Evolutionary conservation across 2,113 vertebrate genomes (phyloP), one percentile per base, ranked within the genome.

Genomic region (Poeciliopsis retropinna): DNA sequence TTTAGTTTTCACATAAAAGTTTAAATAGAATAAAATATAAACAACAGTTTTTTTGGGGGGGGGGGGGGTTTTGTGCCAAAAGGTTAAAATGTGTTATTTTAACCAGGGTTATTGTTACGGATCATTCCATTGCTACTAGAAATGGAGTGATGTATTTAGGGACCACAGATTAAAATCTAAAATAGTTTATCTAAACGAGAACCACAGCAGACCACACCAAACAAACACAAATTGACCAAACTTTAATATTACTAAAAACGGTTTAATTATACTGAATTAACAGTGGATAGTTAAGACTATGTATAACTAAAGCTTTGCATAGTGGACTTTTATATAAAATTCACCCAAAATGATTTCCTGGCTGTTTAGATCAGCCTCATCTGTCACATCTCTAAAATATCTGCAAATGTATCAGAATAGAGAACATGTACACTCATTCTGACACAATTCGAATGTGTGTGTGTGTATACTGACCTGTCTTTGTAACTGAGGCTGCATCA

Each of bases 401-500:
- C 68, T 34, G 25, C 0, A 29, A 72, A n/a, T 13, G 54, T 4
- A 66, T 27, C 60, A 64, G 0, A 44, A 63, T 37, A 61, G n/a
- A 70, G 1, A 60, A 62, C 28, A 30, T 41, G 25, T 11, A 60
- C 28, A 62, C 54, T 41, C 39, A 41, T 15, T 32, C 17, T 4
- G 27, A 44, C 77, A 74, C 15, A 37, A 57, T 28, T 17, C 3
- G 3, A 61, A 32, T 28, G 39, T 7, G 61, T 37, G 34, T 34
- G 34, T 2, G 34, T 54, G 28, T 68, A 81, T 68, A 88, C 96
- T 93, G 91, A 99, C 98, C 97, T 98, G 98, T 96, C 98, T 96
- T 95, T 99, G 97, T 85, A 99, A 95, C 89, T 99, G 97, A 57
- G 97, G 95, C 91, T 99, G 98, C 96, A 99, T 98, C 97, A 99